phyloP scores from a whole-genome alignment of 2,888 invertebrate genomes.

The Noctua pronuba region DNA sequence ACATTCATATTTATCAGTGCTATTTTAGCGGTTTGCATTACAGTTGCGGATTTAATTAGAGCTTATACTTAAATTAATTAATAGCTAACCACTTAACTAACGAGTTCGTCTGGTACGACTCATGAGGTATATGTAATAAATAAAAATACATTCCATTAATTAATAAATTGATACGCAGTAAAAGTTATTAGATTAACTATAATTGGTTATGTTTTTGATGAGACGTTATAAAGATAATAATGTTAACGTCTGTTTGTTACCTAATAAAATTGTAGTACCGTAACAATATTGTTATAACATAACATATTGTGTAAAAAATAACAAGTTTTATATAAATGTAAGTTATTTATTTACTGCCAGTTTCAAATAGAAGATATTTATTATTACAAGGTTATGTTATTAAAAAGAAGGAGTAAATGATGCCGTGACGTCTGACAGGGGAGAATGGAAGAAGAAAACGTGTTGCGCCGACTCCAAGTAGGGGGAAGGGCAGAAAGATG shows the following conservation, averaged over 20 bases:
- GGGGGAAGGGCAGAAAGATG: too few relatives aligned
- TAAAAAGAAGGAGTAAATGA: too few relatives aligned
- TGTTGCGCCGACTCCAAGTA: too few relatives aligned
- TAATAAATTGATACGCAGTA: conserved; percentile 12
- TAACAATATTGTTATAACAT: background rate
- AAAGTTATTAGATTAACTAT: background rate
- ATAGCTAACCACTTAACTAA: conserved; percentile 23
- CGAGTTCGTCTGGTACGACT: conserved; percentile 2
- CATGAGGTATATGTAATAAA: background rate
- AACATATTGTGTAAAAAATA: background rate
- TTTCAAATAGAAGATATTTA: background rate
- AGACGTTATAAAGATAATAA: background rate
- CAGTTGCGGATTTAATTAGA: background rate
- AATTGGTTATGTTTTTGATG: conserved; percentile 23
- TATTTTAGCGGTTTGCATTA: background rate
- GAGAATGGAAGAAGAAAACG: too few relatives aligned
- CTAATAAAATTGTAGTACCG: conserved; percentile 8
- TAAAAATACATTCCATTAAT: conserved; percentile 9
- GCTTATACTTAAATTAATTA: conserved; percentile 22
- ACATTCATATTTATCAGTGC: background rate
- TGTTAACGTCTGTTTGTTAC: conserved; percentile 8
- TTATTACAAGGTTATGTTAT: background rate
- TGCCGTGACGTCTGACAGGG: too few relatives aligned
- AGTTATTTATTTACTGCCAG: background rate
- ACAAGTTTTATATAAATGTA: background rate